Evolutionary conservation across 1,140 invertebrate species (phyloP).

Genomic region (Globodera rostochiensis): DNA sequence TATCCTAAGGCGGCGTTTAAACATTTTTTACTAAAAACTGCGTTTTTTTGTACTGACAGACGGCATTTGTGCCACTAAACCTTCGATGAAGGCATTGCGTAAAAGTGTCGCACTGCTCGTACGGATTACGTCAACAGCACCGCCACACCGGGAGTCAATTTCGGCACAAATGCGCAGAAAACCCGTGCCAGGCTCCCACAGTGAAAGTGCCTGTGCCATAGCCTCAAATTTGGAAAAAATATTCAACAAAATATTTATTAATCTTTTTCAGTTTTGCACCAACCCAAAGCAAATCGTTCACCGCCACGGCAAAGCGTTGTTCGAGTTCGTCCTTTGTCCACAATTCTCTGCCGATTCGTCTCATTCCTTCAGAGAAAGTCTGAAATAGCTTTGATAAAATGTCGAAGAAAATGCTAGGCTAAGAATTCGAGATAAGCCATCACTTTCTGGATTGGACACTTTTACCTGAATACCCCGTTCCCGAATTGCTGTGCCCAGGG

Average conservation of each 20-base stretch:
- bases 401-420: too few species aligned
- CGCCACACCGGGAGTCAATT: constrained; percentile 16
- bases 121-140: constrained; percentile 14
- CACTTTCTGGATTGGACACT: neutral
- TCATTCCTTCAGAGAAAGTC: neutral
- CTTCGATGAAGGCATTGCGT: constrained; percentile 18
- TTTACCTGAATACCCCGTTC: neutral
- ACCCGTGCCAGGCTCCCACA: constrained; percentile 30
- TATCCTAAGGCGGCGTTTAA: too few species aligned
- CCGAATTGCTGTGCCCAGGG: neutral
- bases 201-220: constrained; percentile 13
- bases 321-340: neutral
- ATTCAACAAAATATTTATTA: neutral
- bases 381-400: neutral
- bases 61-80: neutral
- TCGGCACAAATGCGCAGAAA: constrained; percentile 26
- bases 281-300: constrained; percentile 11
- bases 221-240: constrained; percentile 20
- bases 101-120: neutral
- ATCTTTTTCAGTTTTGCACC: neutral
- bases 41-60: too few species aligned
- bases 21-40: too few species aligned
- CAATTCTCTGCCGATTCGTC: neutral
- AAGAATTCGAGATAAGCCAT: too few species aligned
- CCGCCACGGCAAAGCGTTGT: constrained; percentile 3